Percentiles rank a stretch among this genome's conserved stretches.
Evolutionary conservation across 2,113 vertebrate genomes (phyloP).

Genomic region (Scalopus aquaticus): DNA sequence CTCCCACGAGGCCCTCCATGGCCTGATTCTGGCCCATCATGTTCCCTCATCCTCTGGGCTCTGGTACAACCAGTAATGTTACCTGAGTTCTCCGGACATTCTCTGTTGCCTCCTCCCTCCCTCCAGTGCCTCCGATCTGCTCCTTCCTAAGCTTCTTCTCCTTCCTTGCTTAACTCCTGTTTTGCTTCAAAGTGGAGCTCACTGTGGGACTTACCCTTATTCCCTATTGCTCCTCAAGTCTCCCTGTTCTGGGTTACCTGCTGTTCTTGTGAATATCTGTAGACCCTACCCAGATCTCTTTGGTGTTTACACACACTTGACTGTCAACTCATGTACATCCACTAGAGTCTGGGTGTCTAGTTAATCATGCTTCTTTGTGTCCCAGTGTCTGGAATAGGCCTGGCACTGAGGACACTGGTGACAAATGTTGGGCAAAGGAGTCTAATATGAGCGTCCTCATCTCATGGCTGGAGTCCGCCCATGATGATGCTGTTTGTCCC

Average conservation of each 20-base stretch:
- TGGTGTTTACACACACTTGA: rapidly evolving
- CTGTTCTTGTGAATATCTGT: rapidly evolving
- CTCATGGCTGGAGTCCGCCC: background rate
- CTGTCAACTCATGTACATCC: background rate
- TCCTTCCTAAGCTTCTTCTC: background rate
- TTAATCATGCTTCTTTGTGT: background rate
- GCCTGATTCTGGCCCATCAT: background rate
- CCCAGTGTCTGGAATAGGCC: background rate
- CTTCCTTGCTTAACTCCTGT: background rate
- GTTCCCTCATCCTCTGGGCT: background rate
- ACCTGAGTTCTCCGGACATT: rapidly evolving
- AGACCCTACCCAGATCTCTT: background rate
- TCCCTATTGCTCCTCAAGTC: rapidly evolving
- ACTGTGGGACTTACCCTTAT: no score
- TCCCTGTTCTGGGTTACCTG: background rate
- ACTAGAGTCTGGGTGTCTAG: background rate
- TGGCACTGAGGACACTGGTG: background rate
- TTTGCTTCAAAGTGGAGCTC: background rate
- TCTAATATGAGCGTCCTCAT: background rate
- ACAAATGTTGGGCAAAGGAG: background rate
- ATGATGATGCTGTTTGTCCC: no score
- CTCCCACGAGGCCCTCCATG: background rate
- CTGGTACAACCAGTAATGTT: rapidly evolving
- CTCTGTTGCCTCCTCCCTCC: background rate
- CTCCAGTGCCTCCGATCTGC: background rate